Conservation (phyloP, 2,113 vertebrate genomes). For the Hymenochirus boettgeri region DNA sequence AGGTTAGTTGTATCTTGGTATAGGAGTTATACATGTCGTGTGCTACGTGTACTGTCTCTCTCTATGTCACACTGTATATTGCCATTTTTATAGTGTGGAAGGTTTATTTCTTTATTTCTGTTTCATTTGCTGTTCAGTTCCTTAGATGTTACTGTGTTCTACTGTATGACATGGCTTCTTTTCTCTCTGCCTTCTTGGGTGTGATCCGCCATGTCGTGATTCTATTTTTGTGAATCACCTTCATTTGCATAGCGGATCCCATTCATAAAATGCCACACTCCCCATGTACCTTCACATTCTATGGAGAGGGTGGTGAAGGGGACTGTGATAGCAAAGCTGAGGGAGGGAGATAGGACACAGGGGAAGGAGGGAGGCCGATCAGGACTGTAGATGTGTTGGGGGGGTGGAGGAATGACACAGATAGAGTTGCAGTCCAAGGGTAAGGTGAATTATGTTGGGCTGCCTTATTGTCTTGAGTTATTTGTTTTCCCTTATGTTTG, state of each 20-base stretch:
- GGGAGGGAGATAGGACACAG: background rate
- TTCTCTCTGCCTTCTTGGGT: background rate
- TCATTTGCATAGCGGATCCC: constrained; percentile 40
- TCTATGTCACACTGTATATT: too few relatives aligned
- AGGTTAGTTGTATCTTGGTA: too few relatives aligned
- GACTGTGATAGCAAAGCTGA: background rate
- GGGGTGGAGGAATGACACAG: background rate
- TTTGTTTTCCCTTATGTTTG: too few relatives aligned
- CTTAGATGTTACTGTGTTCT: too few relatives aligned
- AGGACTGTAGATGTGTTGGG: too few relatives aligned
- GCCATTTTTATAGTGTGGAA: too few relatives aligned
- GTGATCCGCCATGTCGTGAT: constrained; percentile 33
- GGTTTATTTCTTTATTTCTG: too few relatives aligned
- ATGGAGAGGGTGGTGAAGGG: background rate
- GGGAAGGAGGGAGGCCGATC: background rate
- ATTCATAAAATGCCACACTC: constrained; percentile 36
- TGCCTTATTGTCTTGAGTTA: background rate
- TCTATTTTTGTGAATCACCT: constrained; percentile 38
- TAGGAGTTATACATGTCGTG: too few relatives aligned
- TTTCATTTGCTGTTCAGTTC: too few relatives aligned
- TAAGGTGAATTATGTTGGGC: constrained; percentile 6
- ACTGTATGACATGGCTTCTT: too few relatives aligned
- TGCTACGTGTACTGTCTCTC: too few relatives aligned
- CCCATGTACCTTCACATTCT: constrained; percentile 19
- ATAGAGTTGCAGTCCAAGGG: background rate